Conservation (phyloP, 2,113 vertebrate species). For the Macrotis lagotis region DNA sequence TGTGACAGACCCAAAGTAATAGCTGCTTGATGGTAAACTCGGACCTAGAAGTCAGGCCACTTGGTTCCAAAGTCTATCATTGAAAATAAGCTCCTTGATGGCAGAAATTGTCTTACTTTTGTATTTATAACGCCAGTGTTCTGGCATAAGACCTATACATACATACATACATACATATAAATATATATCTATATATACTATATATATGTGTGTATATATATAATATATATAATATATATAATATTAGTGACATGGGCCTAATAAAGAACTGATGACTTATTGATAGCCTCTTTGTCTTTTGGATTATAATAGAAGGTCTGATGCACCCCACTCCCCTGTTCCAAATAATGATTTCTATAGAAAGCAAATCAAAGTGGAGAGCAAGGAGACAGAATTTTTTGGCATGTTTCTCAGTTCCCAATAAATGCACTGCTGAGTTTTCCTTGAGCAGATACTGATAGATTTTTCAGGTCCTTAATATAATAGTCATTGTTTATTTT, state of each 20-base stretch:
- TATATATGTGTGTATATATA: too few species aligned
- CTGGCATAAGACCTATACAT: background rate
- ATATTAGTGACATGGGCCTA: background rate
- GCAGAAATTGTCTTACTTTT: background rate
- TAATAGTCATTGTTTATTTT: background rate
- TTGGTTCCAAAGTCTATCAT: background rate
- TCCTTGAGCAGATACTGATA: constrained; percentile 20
- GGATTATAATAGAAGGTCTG: too few species aligned
- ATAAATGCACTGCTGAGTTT: background rate
- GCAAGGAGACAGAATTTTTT: constrained; percentile 23
- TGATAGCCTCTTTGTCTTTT: too few species aligned
- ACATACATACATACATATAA: too few species aligned
- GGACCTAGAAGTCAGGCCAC: background rate
- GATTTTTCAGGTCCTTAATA: background rate
- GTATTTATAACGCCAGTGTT: background rate
- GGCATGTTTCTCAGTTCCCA: background rate
- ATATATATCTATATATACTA: too few species aligned
- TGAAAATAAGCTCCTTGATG: background rate
- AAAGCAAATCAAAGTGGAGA: constrained; percentile 2
- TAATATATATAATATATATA: too few species aligned
- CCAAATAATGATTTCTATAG: background rate
- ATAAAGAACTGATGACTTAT: background rate
- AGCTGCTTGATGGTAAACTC: background rate
- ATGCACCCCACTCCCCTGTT: background rate
- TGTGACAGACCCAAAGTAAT: background rate